Conservation (phyloP, 2,888 invertebrate genomes). For the Philereme vetulata region DNA sequence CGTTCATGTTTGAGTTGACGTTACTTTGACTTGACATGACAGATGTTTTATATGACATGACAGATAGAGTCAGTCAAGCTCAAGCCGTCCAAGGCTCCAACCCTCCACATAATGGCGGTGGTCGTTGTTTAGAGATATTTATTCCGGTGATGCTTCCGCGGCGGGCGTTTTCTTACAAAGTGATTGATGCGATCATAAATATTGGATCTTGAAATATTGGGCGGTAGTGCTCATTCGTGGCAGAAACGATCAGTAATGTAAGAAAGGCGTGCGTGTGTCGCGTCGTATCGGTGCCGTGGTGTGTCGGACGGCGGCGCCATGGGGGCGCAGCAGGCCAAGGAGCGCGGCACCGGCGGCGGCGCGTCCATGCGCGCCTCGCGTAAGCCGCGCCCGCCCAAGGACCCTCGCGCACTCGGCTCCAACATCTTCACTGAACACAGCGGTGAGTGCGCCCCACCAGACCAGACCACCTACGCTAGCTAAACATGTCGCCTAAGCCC, state of each 20-base stretch:
- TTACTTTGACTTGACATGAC: too few relatives aligned
- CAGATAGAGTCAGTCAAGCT: too few relatives aligned
- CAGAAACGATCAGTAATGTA: neutral
- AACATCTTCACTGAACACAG: slow-evolving; percentile 98
- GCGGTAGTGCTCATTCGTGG: neutral
- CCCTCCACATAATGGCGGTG: too few relatives aligned
- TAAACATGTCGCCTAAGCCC: too few relatives aligned
- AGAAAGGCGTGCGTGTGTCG: neutral
- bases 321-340: slow-evolving; percentile 98
- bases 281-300: neutral
- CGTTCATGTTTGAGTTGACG: too few relatives aligned
- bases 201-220: too few relatives aligned
- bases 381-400: slow-evolving; percentile 90
- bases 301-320: slow-evolving; percentile 83
- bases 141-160: too few relatives aligned
- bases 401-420: slow-evolving; percentile 92
- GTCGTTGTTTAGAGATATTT: too few relatives aligned
- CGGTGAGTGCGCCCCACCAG: slow-evolving; percentile 85
- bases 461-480: neutral
- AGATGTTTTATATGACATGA: too few relatives aligned
- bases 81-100: too few relatives aligned
- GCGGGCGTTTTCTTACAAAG: too few relatives aligned
- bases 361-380: slow-evolving; percentile 89
- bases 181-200: too few relatives aligned
- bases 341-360: slow-evolving; percentile 90